These are phyloP conservation scores for Trichogramma pretiosum DNA, from an alignment of 1,140 invertebrate species.

Conservation along the genomic window DNA sequence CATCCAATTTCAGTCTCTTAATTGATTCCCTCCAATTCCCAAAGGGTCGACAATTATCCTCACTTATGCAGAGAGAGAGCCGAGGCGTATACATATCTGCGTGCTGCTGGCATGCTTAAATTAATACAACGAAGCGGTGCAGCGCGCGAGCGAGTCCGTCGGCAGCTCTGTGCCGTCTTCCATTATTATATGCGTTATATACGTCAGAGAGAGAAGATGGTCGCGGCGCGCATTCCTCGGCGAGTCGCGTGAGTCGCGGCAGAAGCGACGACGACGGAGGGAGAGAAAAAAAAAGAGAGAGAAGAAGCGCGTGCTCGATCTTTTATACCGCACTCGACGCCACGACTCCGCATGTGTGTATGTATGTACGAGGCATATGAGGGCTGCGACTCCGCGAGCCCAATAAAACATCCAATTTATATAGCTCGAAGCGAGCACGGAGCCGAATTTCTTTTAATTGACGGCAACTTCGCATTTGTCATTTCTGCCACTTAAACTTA, in stretches of 20 bases:
- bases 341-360: not conserved
- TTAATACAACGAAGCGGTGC: constrained; percentile 14
- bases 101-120: not conserved
- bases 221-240: constrained; percentile 11
- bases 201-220: too few relatives aligned
- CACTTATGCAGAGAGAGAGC: too few relatives aligned
- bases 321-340: constrained; percentile 3
- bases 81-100: too few relatives aligned
- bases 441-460: constrained; percentile 14
- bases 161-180: not conserved
- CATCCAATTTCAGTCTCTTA: constrained; percentile 38
- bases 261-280: too few relatives aligned
- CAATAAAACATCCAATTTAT: constrained; percentile 17
- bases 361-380: not conserved
- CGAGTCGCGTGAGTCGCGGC: not conserved
- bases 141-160: not conserved
- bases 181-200: too few relatives aligned
- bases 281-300: too few relatives aligned
- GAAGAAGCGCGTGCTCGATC: too few relatives aligned
- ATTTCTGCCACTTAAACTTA: not conserved
- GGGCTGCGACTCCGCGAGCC: too few relatives aligned
- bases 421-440: too few relatives aligned
- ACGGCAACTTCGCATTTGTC: not conserved
- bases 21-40: constrained; percentile 37
- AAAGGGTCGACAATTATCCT: too few relatives aligned